Conservation (phyloP, 2,113 vertebrate species). For the Upupa epops region DNA sequence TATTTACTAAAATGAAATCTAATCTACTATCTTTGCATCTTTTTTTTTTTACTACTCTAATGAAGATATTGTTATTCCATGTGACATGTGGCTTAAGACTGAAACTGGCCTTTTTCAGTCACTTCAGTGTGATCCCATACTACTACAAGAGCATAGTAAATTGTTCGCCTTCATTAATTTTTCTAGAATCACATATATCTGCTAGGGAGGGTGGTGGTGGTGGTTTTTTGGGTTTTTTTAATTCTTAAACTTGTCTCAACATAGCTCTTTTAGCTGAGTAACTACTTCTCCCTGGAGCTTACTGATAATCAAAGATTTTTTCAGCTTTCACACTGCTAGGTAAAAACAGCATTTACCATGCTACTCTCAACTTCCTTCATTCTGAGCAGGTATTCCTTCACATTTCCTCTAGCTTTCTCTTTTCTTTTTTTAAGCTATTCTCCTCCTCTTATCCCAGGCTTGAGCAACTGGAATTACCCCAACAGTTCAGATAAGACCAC, state of each 20-base stretch:
- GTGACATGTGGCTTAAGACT: neutral
- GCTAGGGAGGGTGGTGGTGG: too few relatives aligned
- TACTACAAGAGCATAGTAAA: neutral
- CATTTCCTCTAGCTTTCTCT: neutral
- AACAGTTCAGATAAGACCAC: neutral
- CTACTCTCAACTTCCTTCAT: neutral
- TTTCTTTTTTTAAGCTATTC: accelerated
- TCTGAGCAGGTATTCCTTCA: neutral
- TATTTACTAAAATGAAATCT: neutral
- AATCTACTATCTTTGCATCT: neutral
- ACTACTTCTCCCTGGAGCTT: neutral
- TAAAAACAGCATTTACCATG: neutral
- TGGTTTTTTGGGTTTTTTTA: neutral
- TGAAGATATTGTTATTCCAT: neutral
- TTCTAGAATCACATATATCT: neutral
- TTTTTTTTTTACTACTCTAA: neutral
- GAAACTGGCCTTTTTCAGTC: neutral
- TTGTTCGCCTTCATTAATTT: neutral
- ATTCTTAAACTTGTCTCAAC: neutral
- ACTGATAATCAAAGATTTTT: neutral
- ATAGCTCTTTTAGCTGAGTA: neutral
- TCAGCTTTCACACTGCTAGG: neutral
- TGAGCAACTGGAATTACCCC: neutral
- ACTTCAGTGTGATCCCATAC: neutral
- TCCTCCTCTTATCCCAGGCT: accelerated